Evolutionary conservation across 2,113 vertebrate genomes (phyloP), one percentile per base, ranked within the genome.

Genomic region (Microtus pennsylvanicus): DNA sequence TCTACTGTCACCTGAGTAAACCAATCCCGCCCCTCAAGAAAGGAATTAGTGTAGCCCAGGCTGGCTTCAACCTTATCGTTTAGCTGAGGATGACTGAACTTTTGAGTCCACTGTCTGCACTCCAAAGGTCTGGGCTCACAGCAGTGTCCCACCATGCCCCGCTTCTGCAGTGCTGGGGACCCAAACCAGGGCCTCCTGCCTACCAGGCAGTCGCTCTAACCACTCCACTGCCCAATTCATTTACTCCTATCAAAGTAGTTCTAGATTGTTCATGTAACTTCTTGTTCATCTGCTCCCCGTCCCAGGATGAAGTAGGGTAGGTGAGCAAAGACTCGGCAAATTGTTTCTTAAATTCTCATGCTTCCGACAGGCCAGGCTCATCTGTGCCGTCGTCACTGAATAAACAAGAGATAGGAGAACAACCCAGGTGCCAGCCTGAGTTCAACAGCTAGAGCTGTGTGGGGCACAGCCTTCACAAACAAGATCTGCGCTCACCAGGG

Each of bases 201-300:
- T 22, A 7, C 30, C 21, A 55, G 50, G 47, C 30, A 21, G 19
- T 10, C 5, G 2, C 61, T 33, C 63, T 47, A 26, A 28, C n/a
- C 28, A n/a, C 69, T 67, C 63, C 26, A 9, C 21, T 26, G 77
- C 76, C n/a, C 58, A n/a, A 35, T 58, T 78, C 10, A 10, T 13
- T 63, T 16, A 17, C 24, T 52, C 8, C 22, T 9, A 12, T 88
- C 19, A 76, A 77, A 69, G 77, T 30, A n/a, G n/a, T 50, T 76
- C 75, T 50, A 24, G 13, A 28, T 47, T 35, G 21, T 70, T 0
- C 0, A 9, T 0, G 0, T 7, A 33, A 67, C 2, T 78, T 65
- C 14, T 47, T 22, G 0, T 28, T 69, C 63, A n/a, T 74, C 38
- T 87, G 16, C 13, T 42, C 42, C 13, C 35, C 17, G 22, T 5